These are phyloP conservation scores for Acanthoscelides obtectus DNA, from an alignment of 2,888 invertebrate genomes.

Conservation along the genomic window DNA sequence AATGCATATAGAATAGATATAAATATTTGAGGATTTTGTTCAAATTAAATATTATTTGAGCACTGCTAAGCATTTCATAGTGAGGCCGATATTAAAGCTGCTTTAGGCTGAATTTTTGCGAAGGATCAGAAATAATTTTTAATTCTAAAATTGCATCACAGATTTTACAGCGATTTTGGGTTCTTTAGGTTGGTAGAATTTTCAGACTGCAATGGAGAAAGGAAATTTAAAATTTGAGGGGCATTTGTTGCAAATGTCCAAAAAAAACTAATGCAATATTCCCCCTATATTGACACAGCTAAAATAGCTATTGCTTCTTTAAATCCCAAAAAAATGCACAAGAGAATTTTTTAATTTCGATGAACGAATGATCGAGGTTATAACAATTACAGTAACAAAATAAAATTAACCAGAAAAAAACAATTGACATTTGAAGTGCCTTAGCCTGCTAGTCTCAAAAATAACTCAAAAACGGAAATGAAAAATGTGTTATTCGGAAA, in stretches of 20 bases:
- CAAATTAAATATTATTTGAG: no score
- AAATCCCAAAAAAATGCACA: background rate
- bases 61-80: no score
- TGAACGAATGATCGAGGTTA: background rate
- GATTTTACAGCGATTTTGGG: background rate
- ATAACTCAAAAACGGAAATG: constrained; percentile 1
- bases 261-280: background rate
- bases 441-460: background rate
- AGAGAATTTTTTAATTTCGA: background rate
- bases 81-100: no score
- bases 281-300: background rate
- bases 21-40: no score
- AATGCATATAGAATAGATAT: no score
- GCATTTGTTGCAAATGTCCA: background rate
- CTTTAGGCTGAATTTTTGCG: no score
- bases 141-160: no score
- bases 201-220: background rate
- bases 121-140: no score
- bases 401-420: constrained; percentile 11
- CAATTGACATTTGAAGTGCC: background rate
- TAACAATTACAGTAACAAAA: constrained; percentile 12
- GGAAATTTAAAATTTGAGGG: background rate
- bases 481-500: background rate
- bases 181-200: background rate
- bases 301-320: background rate